Evolutionary conservation across 2,888 invertebrate species (phyloP).

Genomic region (Philhelius pedissequus): DNA sequence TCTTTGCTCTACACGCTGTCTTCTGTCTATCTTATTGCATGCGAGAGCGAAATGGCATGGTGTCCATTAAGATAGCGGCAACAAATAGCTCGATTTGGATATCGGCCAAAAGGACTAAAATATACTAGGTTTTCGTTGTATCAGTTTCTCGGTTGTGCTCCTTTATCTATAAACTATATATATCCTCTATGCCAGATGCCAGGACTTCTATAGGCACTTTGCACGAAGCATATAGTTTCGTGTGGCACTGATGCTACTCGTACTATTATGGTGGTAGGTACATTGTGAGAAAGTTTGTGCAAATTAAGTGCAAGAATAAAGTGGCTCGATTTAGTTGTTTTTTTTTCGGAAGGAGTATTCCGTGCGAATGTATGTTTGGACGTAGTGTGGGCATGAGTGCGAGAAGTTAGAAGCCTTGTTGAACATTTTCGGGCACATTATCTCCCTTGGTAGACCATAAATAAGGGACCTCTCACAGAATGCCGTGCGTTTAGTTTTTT

Average conservation of each 20-base stretch:
- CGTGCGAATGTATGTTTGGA: neutral
- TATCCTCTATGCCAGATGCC: neutral
- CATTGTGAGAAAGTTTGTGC: constrained; percentile 64
- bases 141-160: constrained; percentile 29
- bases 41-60: constrained; percentile 32
- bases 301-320: constrained; percentile 68
- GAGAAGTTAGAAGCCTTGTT: constrained; percentile 66
- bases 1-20: neutral
- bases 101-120: constrained; percentile 57
- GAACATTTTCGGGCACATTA: constrained; percentile 67
- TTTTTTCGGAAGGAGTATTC: neutral
- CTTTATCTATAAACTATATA: neutral
- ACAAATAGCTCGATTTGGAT: constrained; percentile 71
- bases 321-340: constrained; percentile 64
- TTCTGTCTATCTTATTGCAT: constrained; percentile 24
- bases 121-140: constrained; percentile 43
- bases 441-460: constrained; percentile 67
- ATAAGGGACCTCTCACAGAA: constrained; percentile 61
- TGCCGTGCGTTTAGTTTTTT: constrained; percentile 29
- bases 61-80: constrained; percentile 69
- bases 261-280: constrained; percentile 49
- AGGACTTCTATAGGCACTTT: constrained; percentile 62
- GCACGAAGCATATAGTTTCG: constrained; percentile 30
- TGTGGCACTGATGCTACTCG: constrained; percentile 49
- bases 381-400: constrained; percentile 16